Evolutionary conservation across 2,888 invertebrate genomes (phyloP), one percentile per base, ranked within the genome.

Genomic region (Incurvaria masculella): DNA sequence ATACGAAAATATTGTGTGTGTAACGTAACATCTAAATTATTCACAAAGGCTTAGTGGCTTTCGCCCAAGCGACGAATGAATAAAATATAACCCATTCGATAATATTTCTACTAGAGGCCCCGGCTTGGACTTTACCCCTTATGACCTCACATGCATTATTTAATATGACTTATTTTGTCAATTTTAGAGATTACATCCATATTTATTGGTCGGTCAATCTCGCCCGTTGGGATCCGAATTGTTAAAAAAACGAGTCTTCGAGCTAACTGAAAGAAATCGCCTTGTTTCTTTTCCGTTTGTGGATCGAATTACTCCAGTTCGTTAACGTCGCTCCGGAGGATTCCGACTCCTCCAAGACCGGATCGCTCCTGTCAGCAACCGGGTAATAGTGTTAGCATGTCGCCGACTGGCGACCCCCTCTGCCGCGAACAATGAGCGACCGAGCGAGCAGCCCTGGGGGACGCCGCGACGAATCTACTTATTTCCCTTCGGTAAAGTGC

Each of bases 1-100:
- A 33, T 66, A 63, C 69, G 72, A 74, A 74, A 72, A 73, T 73
- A 72, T 71, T 71, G 71, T 63, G 65, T 65, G 64, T 65, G 66
- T 67, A 58, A 33, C 33, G 10, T 23, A n/a, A 57, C 59, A 53
- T 57, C 62, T 74, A 71, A 73, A 75, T 73, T 71, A 75, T 76
- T 76, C 71, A 74, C 66, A 67, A 68, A 73, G 68, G 68, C 70
- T 64, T 68, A 67, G 65, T 65, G 63, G 66, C 63, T 66, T 64
- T 54, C 59, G 60, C 61, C 63, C 59, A 60, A 61, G 61, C 56
- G 62, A 61, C 62, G 61, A 64, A 68, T 75, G 69, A 72, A 75
- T 75, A 68, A 73, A 65, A 71, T 68, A 75, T 72, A 63, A 66
- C 67, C 61, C 66, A 69, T 69, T 68, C 66, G 68, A 71, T 72